Base-by-base conservation (phyloP, 2,113 vertebrate genomes). In the Seriola dumerili region DNA sequence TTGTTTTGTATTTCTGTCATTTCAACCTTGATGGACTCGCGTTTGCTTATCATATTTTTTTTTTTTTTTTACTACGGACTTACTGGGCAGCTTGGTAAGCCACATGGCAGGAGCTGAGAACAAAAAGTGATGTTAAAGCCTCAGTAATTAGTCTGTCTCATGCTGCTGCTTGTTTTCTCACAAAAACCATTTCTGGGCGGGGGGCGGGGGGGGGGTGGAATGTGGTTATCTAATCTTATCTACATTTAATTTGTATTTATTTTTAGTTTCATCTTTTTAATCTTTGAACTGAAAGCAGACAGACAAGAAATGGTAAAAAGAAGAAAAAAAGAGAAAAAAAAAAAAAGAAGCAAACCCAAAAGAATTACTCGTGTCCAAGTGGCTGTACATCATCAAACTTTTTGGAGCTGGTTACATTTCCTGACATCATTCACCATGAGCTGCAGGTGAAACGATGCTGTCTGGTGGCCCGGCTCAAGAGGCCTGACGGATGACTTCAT, bases 401-500 rank as follows among this genome's bases (percentile, higher is more conserved):
- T 81, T 66, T 57, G 19, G 23, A 13, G 70, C 29, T 34, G 59
- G 50, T 50, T 68, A 62, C 55, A 74, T 71, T 74, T 64, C 48
- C 76, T 75, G 65, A 72, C 72, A 84, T 74, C 38, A 64, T 84
- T 66, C 50, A 72, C 50, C 52, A 54, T 52, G 52, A 70, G 57
- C 71, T 70, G 66, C 70, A 66, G 83, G 78, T 81, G 78, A 84
- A 81, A 25, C 2, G 4, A 52, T 63, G 70, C 54, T 84, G 83
- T 75, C 82, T 69, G 69, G 29, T 80, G 61, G 69, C n/a, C 79
- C 79, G 68, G 59, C 77, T 72, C 64, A 21, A 63, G 3, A 38
- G 32, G 34, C 61, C 40, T 89, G 62, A 65, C n/a, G 42, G 72
- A 90, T 80, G 72, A 68, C 57, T 78, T 72, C 71, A 81, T 69